phyloP scores from a whole-genome alignment of 2,113 vertebrate genomes.

The Odocoileus hemionus region DNA sequence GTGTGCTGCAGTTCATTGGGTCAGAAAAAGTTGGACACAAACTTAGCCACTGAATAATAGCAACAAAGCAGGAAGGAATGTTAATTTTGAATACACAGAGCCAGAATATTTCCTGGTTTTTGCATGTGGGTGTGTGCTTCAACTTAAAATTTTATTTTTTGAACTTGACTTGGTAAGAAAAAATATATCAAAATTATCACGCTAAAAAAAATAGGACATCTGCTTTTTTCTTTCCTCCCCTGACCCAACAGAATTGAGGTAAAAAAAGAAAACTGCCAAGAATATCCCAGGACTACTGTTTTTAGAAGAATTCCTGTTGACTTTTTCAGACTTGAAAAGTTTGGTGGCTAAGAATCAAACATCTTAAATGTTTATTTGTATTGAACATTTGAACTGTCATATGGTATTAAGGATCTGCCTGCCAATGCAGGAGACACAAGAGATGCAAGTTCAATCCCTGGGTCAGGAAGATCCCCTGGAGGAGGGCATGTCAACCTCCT shows the following conservation, averaged over 20 bases:
- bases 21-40: neutral
- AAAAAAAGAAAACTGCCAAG: slow-evolving; percentile 11
- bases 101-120: neutral
- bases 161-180: neutral
- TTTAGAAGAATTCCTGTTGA: neutral
- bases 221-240: neutral
- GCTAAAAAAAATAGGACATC: neutral
- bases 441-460: neutral
- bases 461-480: neutral
- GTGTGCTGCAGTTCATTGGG: neutral
- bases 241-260: neutral
- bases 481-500: neutral
- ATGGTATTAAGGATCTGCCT: neutral
- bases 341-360: slow-evolving; percentile 26
- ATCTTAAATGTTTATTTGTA: slow-evolving; percentile 28
- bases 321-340: slow-evolving; percentile 18
- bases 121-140: neutral
- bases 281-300: slow-evolving; percentile 21
- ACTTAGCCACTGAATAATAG: neutral
- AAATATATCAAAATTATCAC: neutral
- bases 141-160: neutral
- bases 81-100: neutral
- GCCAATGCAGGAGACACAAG: neutral
- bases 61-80: neutral
- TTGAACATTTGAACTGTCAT: slow-evolving; percentile 49